A percentile compares a stretch with the other conserved stretches of the same genome.
Conservation (phyloP, 2,797 vertebrate species). For the Falco peregrinus region DNA sequence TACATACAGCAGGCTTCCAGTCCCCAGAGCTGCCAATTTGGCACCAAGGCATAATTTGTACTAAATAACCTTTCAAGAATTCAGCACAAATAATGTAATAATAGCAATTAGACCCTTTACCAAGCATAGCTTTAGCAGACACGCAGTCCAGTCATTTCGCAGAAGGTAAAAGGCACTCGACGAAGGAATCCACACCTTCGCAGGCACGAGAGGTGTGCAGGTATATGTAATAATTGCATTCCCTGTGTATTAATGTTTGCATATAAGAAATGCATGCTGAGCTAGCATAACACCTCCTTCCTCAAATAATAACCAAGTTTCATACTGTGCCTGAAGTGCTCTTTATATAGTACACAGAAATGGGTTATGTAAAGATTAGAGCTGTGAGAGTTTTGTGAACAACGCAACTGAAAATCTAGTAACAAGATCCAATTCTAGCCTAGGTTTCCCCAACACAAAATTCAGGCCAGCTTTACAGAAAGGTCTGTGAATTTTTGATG, state of each 20-base stretch:
- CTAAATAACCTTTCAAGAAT: conserved; percentile 39
- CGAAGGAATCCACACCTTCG: conserved; percentile 15
- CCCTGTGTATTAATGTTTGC: conserved; percentile 63
- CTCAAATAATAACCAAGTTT: conserved; percentile 67
- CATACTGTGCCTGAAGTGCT: conserved; percentile 68
- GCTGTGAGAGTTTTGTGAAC: conserved; percentile 39
- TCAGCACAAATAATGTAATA: conserved; percentile 59
- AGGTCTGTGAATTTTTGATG: not conserved
- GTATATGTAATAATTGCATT: conserved; percentile 61
- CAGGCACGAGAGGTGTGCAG: conserved; percentile 27
- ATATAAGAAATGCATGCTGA: conserved; percentile 67
- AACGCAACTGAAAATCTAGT: conserved; percentile 39
- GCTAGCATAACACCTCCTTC: conserved; percentile 58
- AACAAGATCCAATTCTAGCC: not conserved
- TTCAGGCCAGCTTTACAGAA: not conserved
- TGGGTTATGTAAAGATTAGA: conserved; percentile 66
- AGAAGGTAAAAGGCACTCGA: conserved; percentile 44
- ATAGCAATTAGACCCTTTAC: conserved; percentile 58
- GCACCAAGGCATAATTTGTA: not conserved
- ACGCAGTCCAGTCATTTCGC: conserved; percentile 31
- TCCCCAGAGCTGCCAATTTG: not conserved
- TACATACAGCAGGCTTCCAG: not conserved
- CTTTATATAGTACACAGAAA: conserved; percentile 69
- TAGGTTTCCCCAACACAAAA: not conserved
- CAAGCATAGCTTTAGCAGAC: conserved; percentile 15